A percentile compares a stretch with the other conserved stretches of the same genome.
phyloP scores from a whole-genome alignment of 2,888 invertebrate species.

The Anodontia alba region DNA sequence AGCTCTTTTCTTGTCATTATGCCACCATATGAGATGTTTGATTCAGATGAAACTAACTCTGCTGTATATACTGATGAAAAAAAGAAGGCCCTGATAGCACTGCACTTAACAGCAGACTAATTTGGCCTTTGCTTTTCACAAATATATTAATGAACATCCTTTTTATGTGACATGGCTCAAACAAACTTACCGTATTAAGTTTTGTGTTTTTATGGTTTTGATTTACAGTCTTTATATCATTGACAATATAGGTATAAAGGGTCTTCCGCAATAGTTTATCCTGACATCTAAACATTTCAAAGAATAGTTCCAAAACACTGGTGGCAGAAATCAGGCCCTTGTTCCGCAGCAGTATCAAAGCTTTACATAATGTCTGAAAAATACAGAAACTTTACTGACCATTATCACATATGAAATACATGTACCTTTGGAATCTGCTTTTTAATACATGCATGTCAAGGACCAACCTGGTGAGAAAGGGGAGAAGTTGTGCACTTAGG shows the following conservation, averaged over 20 bases:
- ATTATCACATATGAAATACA: no score
- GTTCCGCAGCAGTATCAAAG: conserved; percentile 96
- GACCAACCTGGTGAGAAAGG: neutral
- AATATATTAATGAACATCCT: no score
- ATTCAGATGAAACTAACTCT: no score
- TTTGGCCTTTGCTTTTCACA: no score
- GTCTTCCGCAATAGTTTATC: conserved; percentile 95
- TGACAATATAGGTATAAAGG: conserved; percentile 95
- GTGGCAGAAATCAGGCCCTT: conserved; percentile 95
- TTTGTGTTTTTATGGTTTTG: conserved; percentile 96
- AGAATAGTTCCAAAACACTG: conserved; percentile 95
- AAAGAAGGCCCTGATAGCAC: no score
- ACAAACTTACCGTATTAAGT: conserved; percentile 89
- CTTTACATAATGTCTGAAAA: conserved; percentile 92
- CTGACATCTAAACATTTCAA: conserved; percentile 94
- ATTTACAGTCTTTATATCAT: conserved; percentile 97
- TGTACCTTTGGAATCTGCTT: neutral
- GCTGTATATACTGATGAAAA: no score
- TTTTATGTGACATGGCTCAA: no score
- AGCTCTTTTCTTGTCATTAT: no score
- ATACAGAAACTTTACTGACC: no score
- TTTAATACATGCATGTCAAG: neutral
- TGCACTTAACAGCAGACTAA: no score
- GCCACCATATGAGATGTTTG: no score
- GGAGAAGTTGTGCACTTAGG: no score